Evolutionary conservation across 2,888 invertebrate genomes (phyloP).

Genomic region (Cataglyphis rosenhaueri): DNA sequence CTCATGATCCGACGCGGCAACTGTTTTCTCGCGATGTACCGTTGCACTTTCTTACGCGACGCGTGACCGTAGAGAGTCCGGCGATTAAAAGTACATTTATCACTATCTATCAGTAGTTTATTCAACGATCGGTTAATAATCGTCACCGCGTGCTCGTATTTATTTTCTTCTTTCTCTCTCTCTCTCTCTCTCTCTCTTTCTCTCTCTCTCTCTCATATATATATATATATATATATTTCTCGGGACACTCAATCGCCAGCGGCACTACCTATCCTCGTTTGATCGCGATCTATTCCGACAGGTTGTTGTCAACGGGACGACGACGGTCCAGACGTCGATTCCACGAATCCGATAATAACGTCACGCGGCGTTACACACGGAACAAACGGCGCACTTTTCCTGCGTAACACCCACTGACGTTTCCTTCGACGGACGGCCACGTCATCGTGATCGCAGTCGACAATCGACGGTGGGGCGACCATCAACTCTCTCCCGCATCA

Average conservation of each 20-base stretch:
- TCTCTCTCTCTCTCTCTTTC: neutral
- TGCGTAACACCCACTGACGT: conserved; percentile 28
- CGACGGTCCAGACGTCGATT: conserved; percentile 10
- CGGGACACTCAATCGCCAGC: neutral
- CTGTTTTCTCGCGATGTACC: conserved; percentile 33
- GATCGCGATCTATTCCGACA: conserved; percentile 45
- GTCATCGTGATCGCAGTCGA: conserved; percentile 43
- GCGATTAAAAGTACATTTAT: conserved; percentile 26
- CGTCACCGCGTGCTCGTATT: neutral
- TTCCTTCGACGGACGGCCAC: neutral
- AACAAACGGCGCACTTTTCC: conserved; percentile 31
- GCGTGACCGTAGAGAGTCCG: conserved; percentile 14
- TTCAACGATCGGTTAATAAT: neutral
- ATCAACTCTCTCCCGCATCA: conserved; percentile 54
- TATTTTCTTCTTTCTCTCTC: neutral
- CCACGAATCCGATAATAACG: conserved; percentile 25
- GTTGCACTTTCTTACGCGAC: conserved; percentile 41
- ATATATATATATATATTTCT: too few species aligned
- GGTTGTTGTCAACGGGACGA: conserved; percentile 34
- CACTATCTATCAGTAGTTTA: conserved; percentile 19
- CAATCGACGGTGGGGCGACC: neutral
- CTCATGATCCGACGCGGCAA: conserved; percentile 17
- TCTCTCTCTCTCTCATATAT: neutral
- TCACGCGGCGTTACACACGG: conserved; percentile 33
- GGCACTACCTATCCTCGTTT: conserved; percentile 7